A percentile compares a stretch with the other conserved stretches of the same genome.
Conservation (phyloP, 1,140 invertebrate genomes). For the Drosophila pruinosa region DNA sequence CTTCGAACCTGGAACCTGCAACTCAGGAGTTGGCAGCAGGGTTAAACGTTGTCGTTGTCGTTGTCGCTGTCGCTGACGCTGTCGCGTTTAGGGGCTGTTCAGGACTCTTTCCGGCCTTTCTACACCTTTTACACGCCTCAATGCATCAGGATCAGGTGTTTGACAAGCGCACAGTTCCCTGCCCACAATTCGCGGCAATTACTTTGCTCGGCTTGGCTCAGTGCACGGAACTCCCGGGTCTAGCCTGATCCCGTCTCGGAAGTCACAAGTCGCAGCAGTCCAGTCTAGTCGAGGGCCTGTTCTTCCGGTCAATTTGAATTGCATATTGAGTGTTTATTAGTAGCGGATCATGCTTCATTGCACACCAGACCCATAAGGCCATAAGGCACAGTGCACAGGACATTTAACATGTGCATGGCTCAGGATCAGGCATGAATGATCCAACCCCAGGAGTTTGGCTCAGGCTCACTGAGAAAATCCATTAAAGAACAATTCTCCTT, state of each 20-base stretch:
- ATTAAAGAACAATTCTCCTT: too few relatives aligned
- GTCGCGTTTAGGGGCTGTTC: constrained; percentile 32
- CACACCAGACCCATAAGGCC: constrained; percentile 17
- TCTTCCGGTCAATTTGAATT: constrained; percentile 77
- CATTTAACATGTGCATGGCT: neutral
- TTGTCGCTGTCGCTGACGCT: neutral
- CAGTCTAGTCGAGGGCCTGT: neutral
- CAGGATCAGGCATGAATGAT: too few relatives aligned
- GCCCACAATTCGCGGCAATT: constrained; percentile 38
- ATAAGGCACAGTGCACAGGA: neutral
- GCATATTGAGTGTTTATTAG: constrained; percentile 77
- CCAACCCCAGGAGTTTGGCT: too few relatives aligned
- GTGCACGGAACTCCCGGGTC: neutral
- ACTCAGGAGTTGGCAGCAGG: neutral
- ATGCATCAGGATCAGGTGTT: constrained; percentile 77
- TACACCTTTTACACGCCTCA: constrained; percentile 79
- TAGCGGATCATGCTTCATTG: constrained; percentile 69
- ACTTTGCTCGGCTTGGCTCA: neutral
- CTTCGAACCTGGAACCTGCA: too few relatives aligned
- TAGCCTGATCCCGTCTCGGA: neutral
- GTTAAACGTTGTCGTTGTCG: constrained; percentile 20
- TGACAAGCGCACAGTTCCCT: constrained; percentile 50
- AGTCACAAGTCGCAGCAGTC: neutral
- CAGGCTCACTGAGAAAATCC: too few relatives aligned
- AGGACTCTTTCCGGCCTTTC: constrained; percentile 65